Conservation (phyloP, 2,797 vertebrate genomes). For the Helarctos malayanus region DNA sequence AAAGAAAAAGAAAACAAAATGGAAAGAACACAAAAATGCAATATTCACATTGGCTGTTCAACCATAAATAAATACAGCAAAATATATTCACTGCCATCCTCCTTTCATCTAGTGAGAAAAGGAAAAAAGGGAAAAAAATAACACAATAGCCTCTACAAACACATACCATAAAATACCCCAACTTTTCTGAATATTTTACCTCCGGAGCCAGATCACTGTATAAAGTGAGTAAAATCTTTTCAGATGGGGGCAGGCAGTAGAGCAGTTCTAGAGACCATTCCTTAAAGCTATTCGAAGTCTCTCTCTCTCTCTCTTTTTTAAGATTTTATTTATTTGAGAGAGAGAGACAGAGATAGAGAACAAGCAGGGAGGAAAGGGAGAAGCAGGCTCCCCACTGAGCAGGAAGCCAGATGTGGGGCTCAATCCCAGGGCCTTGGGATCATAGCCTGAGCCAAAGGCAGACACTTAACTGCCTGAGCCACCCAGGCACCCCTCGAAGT, state of each 20-base stretch:
- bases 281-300: conserved; percentile 1
- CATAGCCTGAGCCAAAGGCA: too few relatives aligned
- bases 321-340: too few relatives aligned
- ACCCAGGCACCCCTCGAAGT: not conserved
- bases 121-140: not conserved
- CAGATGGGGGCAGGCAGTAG: not conserved
- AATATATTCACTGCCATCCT: not conserved
- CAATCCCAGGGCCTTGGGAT: too few relatives aligned
- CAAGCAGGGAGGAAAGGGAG: too few relatives aligned
- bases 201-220: not conserved
- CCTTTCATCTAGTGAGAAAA: not conserved
- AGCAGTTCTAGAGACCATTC: not conserved
- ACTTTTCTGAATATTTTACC: conserved; percentile 31
- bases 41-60: not conserved
- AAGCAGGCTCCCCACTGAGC: too few relatives aligned
- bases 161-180: not conserved
- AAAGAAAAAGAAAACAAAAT: not conserved
- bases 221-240: not conserved
- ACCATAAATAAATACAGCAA: not conserved
- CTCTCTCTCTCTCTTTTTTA: not conserved
- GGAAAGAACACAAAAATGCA: conserved; percentile 37
- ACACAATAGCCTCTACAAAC: conserved; percentile 1
- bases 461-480: too few relatives aligned
- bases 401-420: too few relatives aligned
- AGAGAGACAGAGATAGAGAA: too few relatives aligned